Conservation (phyloP, 2,888 invertebrate species). For the Drosophila nr. fundita region DNA sequence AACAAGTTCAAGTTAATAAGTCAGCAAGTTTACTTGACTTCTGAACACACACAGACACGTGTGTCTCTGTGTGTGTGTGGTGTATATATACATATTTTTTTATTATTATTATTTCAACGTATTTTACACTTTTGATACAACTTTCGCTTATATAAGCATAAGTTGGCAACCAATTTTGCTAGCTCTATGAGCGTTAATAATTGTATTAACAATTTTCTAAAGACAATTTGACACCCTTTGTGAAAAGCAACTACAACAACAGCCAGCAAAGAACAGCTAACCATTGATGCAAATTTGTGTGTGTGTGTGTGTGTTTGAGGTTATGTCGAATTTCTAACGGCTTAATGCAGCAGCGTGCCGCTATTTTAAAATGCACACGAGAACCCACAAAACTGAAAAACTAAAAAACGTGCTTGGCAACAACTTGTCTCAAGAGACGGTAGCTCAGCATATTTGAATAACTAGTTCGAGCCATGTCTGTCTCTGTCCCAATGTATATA, state of each 20-base stretch:
- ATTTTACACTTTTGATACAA: conserved; percentile 53
- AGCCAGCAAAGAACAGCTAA: conserved; percentile 43
- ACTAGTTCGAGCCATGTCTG: conserved; percentile 70
- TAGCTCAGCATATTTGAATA: conserved; percentile 75
- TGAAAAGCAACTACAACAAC: conserved; percentile 4
- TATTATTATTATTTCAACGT: conserved; percentile 35
- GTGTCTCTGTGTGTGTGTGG: background rate
- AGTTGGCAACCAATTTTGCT: conserved; percentile 52
- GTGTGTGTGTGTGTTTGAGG: conserved; percentile 49
- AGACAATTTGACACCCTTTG: conserved; percentile 67
- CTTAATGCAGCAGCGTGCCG: conserved; percentile 74
- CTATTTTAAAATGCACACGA: conserved; percentile 70
- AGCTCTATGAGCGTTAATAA: conserved; percentile 68
- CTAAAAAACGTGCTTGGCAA: conserved; percentile 81
- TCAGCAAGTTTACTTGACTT: conserved; percentile 66
- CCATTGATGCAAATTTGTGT: conserved; percentile 52
- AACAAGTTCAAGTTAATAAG: conserved; percentile 73
- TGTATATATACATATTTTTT: conserved; percentile 10
- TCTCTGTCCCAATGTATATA: conserved; percentile 12
- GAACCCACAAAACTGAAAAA: conserved; percentile 73
- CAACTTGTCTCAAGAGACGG: conserved; percentile 65
- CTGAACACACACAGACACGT: conserved; percentile 14
- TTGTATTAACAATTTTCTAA: conserved; percentile 62
- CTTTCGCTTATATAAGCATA: conserved; percentile 80
- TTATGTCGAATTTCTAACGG: conserved; percentile 72